A percentile compares a stretch with the other conserved stretches of the same genome.
Conservation (phyloP, 2,113 vertebrate species). For the Daubentonia madagascariensis region DNA sequence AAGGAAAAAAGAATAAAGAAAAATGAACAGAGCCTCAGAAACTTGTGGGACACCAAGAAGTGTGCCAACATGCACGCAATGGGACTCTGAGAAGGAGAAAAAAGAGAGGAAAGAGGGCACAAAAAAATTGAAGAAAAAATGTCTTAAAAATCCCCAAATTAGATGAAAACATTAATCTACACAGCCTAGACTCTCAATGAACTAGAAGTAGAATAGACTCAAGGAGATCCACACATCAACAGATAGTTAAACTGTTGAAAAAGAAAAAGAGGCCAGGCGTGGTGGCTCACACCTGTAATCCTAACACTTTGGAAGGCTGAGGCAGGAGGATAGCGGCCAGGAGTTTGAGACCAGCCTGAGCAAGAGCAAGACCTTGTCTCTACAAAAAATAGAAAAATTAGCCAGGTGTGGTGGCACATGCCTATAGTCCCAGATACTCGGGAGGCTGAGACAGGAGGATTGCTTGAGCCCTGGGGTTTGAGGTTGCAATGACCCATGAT, state of each 20-base stretch:
- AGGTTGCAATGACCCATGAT: neutral
- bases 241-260: neutral
- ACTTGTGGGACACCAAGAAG: neutral
- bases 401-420: neutral
- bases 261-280: neutral
- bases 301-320: neutral
- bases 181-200: neutral
- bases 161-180: neutral
- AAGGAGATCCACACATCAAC: neutral
- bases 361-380: neutral
- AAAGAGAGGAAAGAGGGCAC: neutral
- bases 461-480: neutral
- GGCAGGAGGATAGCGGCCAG: neutral
- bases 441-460: neutral
- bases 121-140: neutral
- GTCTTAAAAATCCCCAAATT: neutral
- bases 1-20: no score
- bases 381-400: neutral
- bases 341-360: neutral
- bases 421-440: neutral
- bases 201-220: neutral
- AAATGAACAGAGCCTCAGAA: neutral
- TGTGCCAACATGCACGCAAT: neutral
- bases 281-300: neutral
- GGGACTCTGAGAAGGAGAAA: neutral